Evolutionary conservation across 2,888 invertebrate genomes (phyloP), one percentile per base, ranked within the genome.

Genomic region (Acrobasis suavella): DNA sequence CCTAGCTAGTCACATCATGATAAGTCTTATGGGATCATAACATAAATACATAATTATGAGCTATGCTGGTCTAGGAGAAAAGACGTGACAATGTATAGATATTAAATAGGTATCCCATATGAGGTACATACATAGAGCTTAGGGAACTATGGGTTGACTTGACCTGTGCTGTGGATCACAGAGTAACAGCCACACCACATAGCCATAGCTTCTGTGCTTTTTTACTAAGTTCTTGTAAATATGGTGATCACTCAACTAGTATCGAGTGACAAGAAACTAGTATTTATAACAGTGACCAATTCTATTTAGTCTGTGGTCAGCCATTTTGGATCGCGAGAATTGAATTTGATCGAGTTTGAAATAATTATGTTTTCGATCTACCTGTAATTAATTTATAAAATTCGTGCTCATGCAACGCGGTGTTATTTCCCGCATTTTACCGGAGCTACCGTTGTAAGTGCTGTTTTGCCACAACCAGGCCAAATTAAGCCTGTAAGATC

Each of bases 351-450:
- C 81, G 77, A 74, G 73, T 74, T 81, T 76, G 79, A 81, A 81
- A 78, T 32, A 82, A 78, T 77, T 78, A 85, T 89, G 86, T 90
- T 89, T 89, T 84, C 76, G 72, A 77, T 79, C 83, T 89, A 91
- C 91, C 90, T 86, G 78, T 83, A 78, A 81, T 76, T 79, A 80
- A 78, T 69, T 68, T 72, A 73, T 67, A 73, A 74, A 76, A 75
- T 66, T 71, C 72, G 64, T 69, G 64, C 65, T 64, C 64, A 62
- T 52, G 66, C 70, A 72, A 70, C 67, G 64, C 71, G 76, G 67
- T 65, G 66, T 67, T 52, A 46, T 58, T 71, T 75, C 69, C 69
- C 72, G 64, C 65, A 67, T 69, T 60, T 69, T 71, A 68, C 71
- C 72, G 63, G 65, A 71, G 73, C 70, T 64, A 70, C 68, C 69